Percentiles rank a stretch among this genome's conserved stretches.
Conservation (phyloP, 2,113 vertebrate genomes). For the Cyanistes caeruleus region DNA sequence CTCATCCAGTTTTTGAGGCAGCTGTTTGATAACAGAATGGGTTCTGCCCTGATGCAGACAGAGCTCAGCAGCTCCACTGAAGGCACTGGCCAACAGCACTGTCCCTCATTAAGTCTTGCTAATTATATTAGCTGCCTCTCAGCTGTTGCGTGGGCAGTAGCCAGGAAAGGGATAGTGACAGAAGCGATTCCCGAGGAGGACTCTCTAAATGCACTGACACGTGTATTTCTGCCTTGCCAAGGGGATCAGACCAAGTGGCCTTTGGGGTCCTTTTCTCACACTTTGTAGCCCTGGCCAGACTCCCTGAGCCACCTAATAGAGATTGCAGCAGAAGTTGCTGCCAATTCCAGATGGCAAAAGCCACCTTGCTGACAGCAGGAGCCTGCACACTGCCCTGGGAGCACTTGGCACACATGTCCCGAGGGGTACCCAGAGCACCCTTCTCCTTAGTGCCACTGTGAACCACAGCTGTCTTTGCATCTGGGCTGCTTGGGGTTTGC, state of each 20-base stretch:
- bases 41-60: not conserved
- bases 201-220: not conserved
- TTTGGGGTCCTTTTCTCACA: not conserved
- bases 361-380: not conserved
- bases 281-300: not conserved
- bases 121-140: constrained; percentile 37
- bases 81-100: not conserved
- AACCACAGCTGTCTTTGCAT: not conserved
- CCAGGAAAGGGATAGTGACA: constrained; percentile 13
- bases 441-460: accelerated
- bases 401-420: not conserved
- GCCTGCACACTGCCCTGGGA: not conserved
- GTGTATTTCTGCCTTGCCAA: not conserved
- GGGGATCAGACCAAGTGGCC: not conserved
- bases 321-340: not conserved
- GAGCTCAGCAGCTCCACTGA: not conserved
- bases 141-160: not conserved
- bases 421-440: not conserved
- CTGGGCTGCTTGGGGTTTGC: not conserved
- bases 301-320: not conserved
- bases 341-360: not conserved
- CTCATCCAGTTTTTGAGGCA: not conserved
- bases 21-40: not conserved
- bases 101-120: constrained; percentile 8
- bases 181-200: not conserved